Evolutionary conservation across 2,113 vertebrate genomes (phyloP).

Genomic region (Ammospiza nelsoni): DNA sequence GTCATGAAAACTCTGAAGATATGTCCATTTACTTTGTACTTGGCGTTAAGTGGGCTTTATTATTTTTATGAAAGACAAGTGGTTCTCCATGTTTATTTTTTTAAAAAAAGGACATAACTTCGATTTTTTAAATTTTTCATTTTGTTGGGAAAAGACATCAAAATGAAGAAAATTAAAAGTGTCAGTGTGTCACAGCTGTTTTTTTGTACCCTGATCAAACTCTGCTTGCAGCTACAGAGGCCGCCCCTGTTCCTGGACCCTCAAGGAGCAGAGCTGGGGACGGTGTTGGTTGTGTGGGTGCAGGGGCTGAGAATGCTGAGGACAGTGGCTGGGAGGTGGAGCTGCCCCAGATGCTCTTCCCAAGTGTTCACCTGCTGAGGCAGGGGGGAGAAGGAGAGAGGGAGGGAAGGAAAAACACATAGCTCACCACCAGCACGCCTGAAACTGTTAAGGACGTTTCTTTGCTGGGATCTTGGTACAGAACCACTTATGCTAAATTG

Average conservation of each 20-base stretch:
- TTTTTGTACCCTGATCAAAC: background rate
- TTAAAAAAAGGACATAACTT: background rate
- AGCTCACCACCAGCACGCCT: rapidly evolving
- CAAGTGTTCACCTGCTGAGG: background rate
- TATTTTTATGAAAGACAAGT: background rate
- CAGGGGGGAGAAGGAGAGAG: background rate
- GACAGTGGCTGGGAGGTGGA: background rate
- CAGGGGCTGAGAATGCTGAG: background rate
- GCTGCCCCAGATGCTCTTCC: background rate
- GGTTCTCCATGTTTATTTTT: background rate
- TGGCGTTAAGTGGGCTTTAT: background rate
- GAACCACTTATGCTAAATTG: background rate
- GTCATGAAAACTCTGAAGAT: background rate
- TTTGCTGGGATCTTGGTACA: background rate
- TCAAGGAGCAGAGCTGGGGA: rapidly evolving
- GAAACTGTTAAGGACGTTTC: background rate
- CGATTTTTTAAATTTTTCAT: background rate
- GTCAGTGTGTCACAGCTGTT: background rate
- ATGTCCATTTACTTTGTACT: rapidly evolving
- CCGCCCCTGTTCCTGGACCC: rapidly evolving
- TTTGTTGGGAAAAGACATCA: background rate
- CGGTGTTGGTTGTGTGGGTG: rapidly evolving
- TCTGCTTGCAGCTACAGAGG: background rate
- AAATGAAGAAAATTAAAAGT: background rate
- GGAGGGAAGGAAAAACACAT: rapidly evolving